Conservation (phyloP, 2,888 invertebrate genomes). For the Plagodis pulveraria region DNA sequence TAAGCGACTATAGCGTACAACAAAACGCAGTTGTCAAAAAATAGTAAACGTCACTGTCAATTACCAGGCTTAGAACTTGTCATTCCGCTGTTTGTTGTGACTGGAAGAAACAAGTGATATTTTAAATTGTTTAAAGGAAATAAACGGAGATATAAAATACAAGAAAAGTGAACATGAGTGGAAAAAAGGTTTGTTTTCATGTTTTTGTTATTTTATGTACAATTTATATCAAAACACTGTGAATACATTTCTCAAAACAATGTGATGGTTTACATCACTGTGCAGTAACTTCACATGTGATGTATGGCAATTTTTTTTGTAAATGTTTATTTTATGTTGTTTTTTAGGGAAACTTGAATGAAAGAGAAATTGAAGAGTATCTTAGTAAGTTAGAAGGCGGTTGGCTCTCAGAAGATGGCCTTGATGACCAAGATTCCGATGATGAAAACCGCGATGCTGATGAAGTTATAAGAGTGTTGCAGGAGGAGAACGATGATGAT, state of each 20-base stretch:
- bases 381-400: slow-evolving; percentile 45
- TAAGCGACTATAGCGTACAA: slow-evolving; percentile 41
- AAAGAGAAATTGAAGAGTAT: slow-evolving; percentile 46
- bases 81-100: slow-evolving; percentile 44
- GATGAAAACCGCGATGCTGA: slow-evolving; percentile 46
- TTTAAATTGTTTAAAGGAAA: slow-evolving; percentile 37
- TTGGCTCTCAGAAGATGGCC: slow-evolving; percentile 50
- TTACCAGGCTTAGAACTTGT: slow-evolving; percentile 45
- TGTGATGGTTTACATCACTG: slow-evolving; percentile 48
- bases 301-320: slow-evolving; percentile 40
- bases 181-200: slow-evolving; percentile 43
- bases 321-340: slow-evolving; percentile 50
- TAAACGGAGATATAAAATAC: slow-evolving; percentile 33
- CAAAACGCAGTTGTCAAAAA: slow-evolving; percentile 46
- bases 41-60: slow-evolving; percentile 45
- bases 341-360: slow-evolving; percentile 50
- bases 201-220: slow-evolving; percentile 47
- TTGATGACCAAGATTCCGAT: slow-evolving; percentile 49
- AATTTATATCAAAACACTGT: slow-evolving; percentile 48
- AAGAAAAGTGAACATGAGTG: slow-evolving; percentile 44
- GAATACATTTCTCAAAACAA: slow-evolving; percentile 49
- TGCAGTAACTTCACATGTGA: slow-evolving; percentile 49
- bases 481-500: slow-evolving; percentile 45
- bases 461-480: slow-evolving; percentile 52
- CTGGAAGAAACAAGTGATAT: slow-evolving; percentile 40